Conservation (phyloP, 92 coral and sea anemone genomes). For the Porites divaricata region DNA sequence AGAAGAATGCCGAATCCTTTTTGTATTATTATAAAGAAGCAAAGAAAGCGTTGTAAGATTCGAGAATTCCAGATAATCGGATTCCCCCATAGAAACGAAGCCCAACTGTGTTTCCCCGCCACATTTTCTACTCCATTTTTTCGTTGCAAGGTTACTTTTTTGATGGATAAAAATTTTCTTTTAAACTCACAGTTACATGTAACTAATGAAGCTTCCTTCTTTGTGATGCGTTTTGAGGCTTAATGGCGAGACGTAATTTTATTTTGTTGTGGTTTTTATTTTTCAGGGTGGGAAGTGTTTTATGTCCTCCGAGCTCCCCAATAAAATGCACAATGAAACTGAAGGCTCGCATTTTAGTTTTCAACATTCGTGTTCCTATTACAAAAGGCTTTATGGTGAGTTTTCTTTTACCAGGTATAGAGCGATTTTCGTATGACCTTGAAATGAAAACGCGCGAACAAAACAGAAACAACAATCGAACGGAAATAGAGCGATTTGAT, state of each 20-base stretch:
- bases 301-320: slow-evolving; percentile 88
- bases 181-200: background rate
- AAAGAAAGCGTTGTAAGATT: no score
- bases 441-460: no score
- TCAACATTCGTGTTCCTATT: slow-evolving; percentile 90
- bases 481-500: no score
- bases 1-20: no score
- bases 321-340: slow-evolving; percentile 79
- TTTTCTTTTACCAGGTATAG: background rate
- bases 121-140: no score
- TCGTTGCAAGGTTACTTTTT: no score
- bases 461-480: no score
- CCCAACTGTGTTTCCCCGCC: no score
- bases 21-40: no score
- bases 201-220: background rate
- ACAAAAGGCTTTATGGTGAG: slow-evolving; percentile 97
- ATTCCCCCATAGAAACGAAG: no score
- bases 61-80: no score
- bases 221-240: background rate
- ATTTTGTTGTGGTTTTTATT: background rate
- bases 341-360: slow-evolving; percentile 89
- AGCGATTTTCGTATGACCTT: no score
- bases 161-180: background rate
- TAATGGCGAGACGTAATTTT: background rate
- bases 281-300: slow-evolving; percentile 88